Evolutionary conservation across 2,797 vertebrate species (phyloP).

Genomic region (Rhincodon typus): DNA sequence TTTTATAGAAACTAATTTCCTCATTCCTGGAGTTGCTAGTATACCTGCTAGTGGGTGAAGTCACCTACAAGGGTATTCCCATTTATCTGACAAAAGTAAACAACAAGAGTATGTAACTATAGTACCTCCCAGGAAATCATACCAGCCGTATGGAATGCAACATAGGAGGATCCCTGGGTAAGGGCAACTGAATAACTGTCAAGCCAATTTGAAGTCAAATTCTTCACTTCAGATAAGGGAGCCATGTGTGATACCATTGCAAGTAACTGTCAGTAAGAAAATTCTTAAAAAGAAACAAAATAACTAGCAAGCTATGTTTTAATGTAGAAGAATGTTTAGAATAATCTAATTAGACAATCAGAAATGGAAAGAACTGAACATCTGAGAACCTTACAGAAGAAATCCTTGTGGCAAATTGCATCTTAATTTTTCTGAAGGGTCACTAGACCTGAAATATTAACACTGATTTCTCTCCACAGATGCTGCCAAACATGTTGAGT

Average conservation of each 20-base stretch:
- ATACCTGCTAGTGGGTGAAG: not conserved
- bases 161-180: not conserved
- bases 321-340: too few species aligned
- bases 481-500: too few species aligned
- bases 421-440: not conserved
- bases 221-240: not conserved
- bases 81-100: not conserved
- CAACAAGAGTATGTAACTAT: not conserved
- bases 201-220: not conserved
- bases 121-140: not conserved
- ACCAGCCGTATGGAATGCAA: not conserved
- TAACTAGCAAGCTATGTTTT: too few species aligned
- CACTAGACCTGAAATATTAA: too few species aligned
- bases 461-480: too few species aligned
- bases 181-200: not conserved
- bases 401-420: not conserved
- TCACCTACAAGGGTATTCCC: not conserved
- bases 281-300: not conserved
- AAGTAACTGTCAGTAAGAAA: not conserved
- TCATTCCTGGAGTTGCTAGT: not conserved
- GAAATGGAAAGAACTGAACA: too few species aligned
- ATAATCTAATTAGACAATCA: too few species aligned
- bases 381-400: too few species aligned
- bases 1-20: not conserved
- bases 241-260: not conserved